Conservation (phyloP, 1,140 invertebrate genomes). For the Drosophila arizonae region DNA sequence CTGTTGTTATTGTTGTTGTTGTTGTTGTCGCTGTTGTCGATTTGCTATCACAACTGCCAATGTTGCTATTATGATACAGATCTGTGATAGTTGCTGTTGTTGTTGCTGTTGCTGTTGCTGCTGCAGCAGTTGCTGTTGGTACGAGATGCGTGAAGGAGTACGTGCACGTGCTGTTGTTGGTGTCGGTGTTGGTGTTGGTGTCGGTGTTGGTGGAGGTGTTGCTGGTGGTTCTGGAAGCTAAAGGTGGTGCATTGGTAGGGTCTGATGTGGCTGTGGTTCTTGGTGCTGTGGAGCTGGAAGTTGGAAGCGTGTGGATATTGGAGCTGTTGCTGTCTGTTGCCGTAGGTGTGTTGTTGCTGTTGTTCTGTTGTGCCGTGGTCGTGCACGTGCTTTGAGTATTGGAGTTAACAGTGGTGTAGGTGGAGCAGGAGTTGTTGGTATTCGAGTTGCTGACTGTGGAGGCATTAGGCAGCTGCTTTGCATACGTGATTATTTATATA, state of each 20-base stretch:
- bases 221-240: conserved; percentile 39
- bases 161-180: conserved; percentile 51
- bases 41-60: conserved; percentile 41
- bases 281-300: conserved; percentile 1
- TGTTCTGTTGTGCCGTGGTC: conserved; percentile 47
- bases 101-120: conserved; percentile 32
- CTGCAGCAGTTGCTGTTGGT: conserved; percentile 47
- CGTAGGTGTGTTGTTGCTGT: conserved; percentile 41
- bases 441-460: conserved; percentile 27
- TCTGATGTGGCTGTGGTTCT: conserved; percentile 14
- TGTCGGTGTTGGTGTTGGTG: no score
- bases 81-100: conserved; percentile 37
- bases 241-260: conserved; percentile 41
- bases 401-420: conserved; percentile 49
- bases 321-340: conserved; percentile 39
- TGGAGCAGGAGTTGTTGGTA: conserved; percentile 50
- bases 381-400: conserved; percentile 70
- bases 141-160: conserved; percentile 60
- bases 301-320: conserved; percentile 18
- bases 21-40: conserved; percentile 42
- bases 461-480: conserved; percentile 42
- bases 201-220: background rate
- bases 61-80: conserved; percentile 54
- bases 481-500: conserved; percentile 32
- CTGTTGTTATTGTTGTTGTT: conserved; percentile 6